These are phyloP conservation scores for Hirtodrosophila alboralis DNA, from an alignment of 2,888 invertebrate species.

Conservation along the genomic window DNA sequence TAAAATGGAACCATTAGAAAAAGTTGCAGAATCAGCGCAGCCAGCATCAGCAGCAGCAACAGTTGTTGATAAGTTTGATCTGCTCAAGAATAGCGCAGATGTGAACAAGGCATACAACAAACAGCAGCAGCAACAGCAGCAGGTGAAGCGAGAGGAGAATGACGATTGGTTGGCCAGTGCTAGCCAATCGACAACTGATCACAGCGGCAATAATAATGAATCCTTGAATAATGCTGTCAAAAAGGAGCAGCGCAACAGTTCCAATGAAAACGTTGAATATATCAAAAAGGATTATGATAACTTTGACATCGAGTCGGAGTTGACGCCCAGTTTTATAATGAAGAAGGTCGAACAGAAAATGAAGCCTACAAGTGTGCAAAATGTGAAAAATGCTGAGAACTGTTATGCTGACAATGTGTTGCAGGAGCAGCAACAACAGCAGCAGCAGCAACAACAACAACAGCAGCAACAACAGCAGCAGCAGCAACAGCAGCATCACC, in stretches of 20 bases:
- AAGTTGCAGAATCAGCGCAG: constrained; percentile 11
- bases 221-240: constrained; percentile 42
- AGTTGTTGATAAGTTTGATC: constrained; percentile 79
- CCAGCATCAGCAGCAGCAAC: constrained; percentile 31
- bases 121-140: constrained; percentile 38
- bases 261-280: constrained; percentile 26
- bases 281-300: constrained; percentile 82
- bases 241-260: constrained; percentile 34
- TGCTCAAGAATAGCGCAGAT: constrained; percentile 75
- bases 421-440: constrained; percentile 36
- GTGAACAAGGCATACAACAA: constrained; percentile 66
- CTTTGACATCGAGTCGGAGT: constrained; percentile 84
- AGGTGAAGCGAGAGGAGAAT: constrained; percentile 57
- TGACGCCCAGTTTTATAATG: constrained; percentile 84
- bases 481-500: constrained; percentile 33
- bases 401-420: constrained; percentile 35
- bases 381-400: constrained; percentile 21
- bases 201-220: constrained; percentile 39
- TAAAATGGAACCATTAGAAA: constrained; percentile 75
- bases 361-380: constrained; percentile 11
- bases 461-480: constrained; percentile 21
- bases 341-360: constrained; percentile 82
- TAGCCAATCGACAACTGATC: constrained; percentile 10
- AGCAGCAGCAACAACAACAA: constrained; percentile 24
- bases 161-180: constrained; percentile 36